Percentiles rank a stretch among this genome's conserved stretches.
phyloP scores from a whole-genome alignment of 2,797 vertebrate species.

The Labeo calbasu region DNA sequence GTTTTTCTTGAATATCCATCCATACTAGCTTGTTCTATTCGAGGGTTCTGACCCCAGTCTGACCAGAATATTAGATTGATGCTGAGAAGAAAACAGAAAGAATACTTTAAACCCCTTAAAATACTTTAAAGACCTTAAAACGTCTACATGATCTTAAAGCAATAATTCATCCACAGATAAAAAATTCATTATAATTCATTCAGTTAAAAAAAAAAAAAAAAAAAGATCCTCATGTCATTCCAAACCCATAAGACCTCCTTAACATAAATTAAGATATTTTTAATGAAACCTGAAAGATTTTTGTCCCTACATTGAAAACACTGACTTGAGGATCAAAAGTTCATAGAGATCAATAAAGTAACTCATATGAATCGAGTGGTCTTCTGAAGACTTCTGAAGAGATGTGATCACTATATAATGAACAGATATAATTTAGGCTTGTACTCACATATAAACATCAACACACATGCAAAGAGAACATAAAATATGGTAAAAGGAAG shows the following conservation, averaged over 20 bases:
- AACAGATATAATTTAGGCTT: not conserved
- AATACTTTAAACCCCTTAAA: not conserved
- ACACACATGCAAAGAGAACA: not conserved
- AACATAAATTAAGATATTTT: not conserved
- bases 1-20: constrained; percentile 70
- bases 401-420: not conserved
- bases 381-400: not conserved
- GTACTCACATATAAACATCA: not conserved
- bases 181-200: not conserved
- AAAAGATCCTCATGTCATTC: not conserved
- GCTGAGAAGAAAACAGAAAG: constrained; percentile 56
- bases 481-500: not conserved
- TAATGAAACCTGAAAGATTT: not conserved
- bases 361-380: not conserved
- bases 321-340: not conserved
- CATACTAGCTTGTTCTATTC: constrained; percentile 76
- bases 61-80: constrained; percentile 80
- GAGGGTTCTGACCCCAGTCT: constrained; percentile 80
- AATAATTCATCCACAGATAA: not conserved
- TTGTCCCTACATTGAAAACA: not conserved
- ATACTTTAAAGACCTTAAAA: not conserved
- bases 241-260: not conserved
- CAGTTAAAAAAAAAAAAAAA: too few relatives aligned
- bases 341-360: not conserved
- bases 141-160: not conserved